Percentiles rank a stretch among this genome's conserved stretches.
Evolutionary conservation across 1,140 invertebrate species (phyloP).

Genomic region (Proctacanthus coquilletti): DNA sequence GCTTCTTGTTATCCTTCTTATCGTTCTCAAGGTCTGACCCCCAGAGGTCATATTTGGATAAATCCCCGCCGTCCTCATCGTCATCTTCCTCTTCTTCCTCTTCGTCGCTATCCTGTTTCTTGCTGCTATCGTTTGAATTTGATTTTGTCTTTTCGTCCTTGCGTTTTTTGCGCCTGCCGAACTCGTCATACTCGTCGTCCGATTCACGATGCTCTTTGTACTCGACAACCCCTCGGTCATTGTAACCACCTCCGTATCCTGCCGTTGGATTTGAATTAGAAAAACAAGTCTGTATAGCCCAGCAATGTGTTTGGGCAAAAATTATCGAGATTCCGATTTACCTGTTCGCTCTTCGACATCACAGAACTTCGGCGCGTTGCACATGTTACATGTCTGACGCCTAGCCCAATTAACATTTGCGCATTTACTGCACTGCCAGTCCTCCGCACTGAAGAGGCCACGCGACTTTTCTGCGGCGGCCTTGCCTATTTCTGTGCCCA

Average conservation of each 20-base stretch:
- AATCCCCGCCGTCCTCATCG: constrained; percentile 54
- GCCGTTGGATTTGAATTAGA: not conserved
- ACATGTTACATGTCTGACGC: constrained; percentile 93
- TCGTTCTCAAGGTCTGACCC: constrained; percentile 41
- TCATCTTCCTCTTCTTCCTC: constrained; percentile 41
- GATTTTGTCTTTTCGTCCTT: constrained; percentile 26
- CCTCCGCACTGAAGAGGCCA: constrained; percentile 93
- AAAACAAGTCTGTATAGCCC: constrained; percentile 1
- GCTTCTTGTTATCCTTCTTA: constrained; percentile 27
- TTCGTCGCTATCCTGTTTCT: constrained; percentile 23
- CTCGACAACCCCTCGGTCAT: constrained; percentile 84
- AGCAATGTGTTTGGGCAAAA: not conserved
- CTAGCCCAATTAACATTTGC: constrained; percentile 99
- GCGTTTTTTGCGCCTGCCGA: constrained; percentile 75
- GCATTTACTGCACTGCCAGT: constrained; percentile 99
- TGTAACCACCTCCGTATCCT: constrained; percentile 79
- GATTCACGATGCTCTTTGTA: constrained; percentile 76
- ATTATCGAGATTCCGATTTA: constrained; percentile 14
- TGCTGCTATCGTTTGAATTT: constrained; percentile 19
- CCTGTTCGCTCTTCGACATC: constrained; percentile 63
- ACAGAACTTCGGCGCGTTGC: constrained; percentile 93
- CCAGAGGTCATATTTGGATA: constrained; percentile 69
- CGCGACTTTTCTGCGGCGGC: constrained; percentile 94
- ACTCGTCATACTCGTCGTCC: constrained; percentile 89
- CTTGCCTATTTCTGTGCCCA: constrained; percentile 95